Conservation (phyloP, 2,113 vertebrate genomes). For the Smithornis capensis region DNA sequence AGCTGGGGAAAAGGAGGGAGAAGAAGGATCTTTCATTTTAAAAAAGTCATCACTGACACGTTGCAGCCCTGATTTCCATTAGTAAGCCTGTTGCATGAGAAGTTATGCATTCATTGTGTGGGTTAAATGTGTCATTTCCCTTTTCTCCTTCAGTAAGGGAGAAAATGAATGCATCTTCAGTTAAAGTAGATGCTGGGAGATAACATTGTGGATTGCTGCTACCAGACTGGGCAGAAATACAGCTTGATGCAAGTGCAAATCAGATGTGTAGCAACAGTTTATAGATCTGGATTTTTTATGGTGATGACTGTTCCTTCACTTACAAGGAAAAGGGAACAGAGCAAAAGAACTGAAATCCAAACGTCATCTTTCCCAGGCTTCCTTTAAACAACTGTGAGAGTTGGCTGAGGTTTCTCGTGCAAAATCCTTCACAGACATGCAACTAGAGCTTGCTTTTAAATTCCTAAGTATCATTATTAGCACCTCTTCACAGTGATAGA, state of each 20-base stretch:
- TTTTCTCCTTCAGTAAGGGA: not conserved
- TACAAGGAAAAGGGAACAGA: not conserved
- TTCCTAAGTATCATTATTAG: not conserved
- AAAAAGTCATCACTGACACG: not conserved
- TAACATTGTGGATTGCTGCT: not conserved
- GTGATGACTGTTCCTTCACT: not conserved
- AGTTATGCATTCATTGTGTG: not conserved
- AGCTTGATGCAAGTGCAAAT: not conserved
- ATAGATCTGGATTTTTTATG: not conserved
- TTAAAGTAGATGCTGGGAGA: not conserved
- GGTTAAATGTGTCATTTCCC: not conserved
- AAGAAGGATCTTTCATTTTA: not conserved
- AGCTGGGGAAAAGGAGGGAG: not conserved
- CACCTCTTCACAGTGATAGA: not conserved
- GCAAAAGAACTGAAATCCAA: not conserved
- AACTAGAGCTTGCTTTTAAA: not conserved
- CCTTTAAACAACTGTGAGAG: not conserved
- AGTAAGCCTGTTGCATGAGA: not conserved
- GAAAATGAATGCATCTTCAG: not conserved
- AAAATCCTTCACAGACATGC: not conserved
- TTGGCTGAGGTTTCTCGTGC: not conserved
- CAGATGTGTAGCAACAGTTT: not conserved
- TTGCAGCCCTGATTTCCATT: not conserved
- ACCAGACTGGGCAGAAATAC: not conserved
- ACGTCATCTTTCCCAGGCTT: not conserved